A percentile compares a stretch with the other conserved stretches of the same genome.
phyloP scores from a whole-genome alignment of 2,797 vertebrate species.

The Allobates femoralis region DNA sequence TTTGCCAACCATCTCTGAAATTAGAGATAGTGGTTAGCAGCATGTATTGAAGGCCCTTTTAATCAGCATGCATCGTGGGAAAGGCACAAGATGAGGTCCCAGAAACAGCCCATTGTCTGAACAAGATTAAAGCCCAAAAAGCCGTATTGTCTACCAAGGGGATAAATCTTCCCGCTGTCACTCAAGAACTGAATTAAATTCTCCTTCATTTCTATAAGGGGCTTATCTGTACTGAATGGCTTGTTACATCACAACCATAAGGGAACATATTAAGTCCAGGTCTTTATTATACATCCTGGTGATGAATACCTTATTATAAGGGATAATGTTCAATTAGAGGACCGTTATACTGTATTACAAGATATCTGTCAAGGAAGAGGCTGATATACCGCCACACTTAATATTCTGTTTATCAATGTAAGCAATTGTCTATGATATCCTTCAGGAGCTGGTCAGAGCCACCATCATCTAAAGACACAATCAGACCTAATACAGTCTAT shows the following conservation, averaged over 20 bases:
- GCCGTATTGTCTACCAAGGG: slow-evolving; percentile 91
- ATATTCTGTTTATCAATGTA: background rate
- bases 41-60: slow-evolving; percentile 85
- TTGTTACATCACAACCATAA: slow-evolving; percentile 90
- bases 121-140: slow-evolving; percentile 97
- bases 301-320: slow-evolving; percentile 69
- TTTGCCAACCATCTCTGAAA: slow-evolving; percentile 76
- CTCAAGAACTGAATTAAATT: slow-evolving; percentile 98
- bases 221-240: slow-evolving; percentile 99
- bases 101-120: slow-evolving; percentile 93
- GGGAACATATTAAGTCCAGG: slow-evolving; percentile 87
- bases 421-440: background rate
- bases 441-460: background rate
- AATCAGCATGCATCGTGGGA: slow-evolving; percentile 98
- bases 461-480: background rate
- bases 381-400: background rate
- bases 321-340: slow-evolving; percentile 71
- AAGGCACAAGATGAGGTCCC: slow-evolving; percentile 86
- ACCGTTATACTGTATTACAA: slow-evolving; percentile 70
- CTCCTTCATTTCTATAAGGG: slow-evolving; percentile 93
- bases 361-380: slow-evolving; percentile 66
- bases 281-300: slow-evolving; percentile 79
- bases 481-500: no score
- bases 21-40: slow-evolving; percentile 89
- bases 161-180: slow-evolving; percentile 99